phyloP scores from a whole-genome alignment of 2,888 invertebrate genomes.

The Rotaria macrura region DNA sequence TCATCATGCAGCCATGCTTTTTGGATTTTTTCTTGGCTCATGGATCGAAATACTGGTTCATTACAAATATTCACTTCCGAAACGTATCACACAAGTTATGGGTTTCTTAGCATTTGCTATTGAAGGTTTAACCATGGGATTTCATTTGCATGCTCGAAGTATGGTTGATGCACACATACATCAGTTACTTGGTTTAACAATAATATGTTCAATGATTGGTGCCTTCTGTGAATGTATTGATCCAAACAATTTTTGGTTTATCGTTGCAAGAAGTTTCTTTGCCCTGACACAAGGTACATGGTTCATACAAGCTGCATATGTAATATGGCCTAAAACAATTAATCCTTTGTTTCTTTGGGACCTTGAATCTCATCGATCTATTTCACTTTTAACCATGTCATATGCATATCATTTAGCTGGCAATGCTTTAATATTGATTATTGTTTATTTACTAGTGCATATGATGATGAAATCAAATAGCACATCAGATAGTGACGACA shows the following conservation, averaged over 20 bases:
- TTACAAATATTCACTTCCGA: slow-evolving; percentile 27
- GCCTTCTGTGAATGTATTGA: slow-evolving; percentile 21
- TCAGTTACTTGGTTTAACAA: slow-evolving; percentile 21
- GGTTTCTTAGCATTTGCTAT: slow-evolving; percentile 48
- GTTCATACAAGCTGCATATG: slow-evolving; percentile 49
- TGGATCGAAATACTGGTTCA: slow-evolving; percentile 31
- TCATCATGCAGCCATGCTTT: slow-evolving; percentile 32
- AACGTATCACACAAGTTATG: slow-evolving; percentile 45
- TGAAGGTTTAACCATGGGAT: slow-evolving; percentile 52
- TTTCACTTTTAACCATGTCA: slow-evolving; percentile 39
- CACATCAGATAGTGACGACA: not conserved
- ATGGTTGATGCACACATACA: slow-evolving; percentile 27
- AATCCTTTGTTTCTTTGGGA: slow-evolving; percentile 44
- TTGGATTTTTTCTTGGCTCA: slow-evolving; percentile 28
- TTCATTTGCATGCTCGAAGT: slow-evolving; percentile 51
- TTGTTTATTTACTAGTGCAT: not conserved
- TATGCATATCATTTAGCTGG: slow-evolving; percentile 29
- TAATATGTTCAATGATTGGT: slow-evolving; percentile 18
- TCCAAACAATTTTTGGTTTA: slow-evolving; percentile 27
- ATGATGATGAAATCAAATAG: not conserved
- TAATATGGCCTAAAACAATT: slow-evolving; percentile 51
- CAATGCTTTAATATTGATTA: not conserved
- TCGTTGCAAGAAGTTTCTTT: slow-evolving; percentile 41
- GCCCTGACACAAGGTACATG: slow-evolving; percentile 53
- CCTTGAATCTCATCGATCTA: slow-evolving; percentile 37